phyloP scores from a whole-genome alignment of 2,888 invertebrate species.

The Portevinia maculata region DNA sequence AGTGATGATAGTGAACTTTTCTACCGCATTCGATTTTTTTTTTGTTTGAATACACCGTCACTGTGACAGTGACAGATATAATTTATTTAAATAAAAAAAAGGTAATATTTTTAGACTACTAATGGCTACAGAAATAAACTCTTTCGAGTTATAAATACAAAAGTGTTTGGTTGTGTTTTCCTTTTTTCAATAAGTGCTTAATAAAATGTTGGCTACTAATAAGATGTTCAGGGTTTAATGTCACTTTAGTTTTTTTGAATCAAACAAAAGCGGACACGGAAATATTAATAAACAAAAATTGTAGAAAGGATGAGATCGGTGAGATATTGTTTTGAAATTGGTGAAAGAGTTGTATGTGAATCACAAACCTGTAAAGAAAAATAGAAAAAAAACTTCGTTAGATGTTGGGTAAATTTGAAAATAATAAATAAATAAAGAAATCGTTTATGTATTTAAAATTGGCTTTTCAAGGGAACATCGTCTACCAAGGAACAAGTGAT shows the following conservation, averaged over 20 bases:
- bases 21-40: too few species aligned
- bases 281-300: too few species aligned
- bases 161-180: too few species aligned
- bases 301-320: background rate
- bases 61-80: slow-evolving; percentile 55
- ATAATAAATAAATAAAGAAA: background rate
- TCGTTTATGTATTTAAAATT: too few species aligned
- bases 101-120: slow-evolving; percentile 37
- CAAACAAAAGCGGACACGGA: too few species aligned
- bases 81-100: slow-evolving; percentile 29
- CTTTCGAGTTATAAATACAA: slow-evolving; percentile 8
- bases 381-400: slow-evolving; percentile 5
- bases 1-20: background rate
- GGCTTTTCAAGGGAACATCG: too few species aligned
- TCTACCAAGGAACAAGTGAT: too few species aligned
- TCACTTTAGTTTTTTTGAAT: background rate
- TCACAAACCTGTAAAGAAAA: slow-evolving; percentile 65
- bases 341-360: background rate
- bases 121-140: slow-evolving; percentile 19
- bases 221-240: background rate
- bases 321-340: background rate
- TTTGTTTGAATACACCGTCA: too few species aligned
- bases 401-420: background rate
- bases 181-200: too few species aligned
- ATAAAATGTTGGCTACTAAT: background rate